These are phyloP conservation scores for Parnassius orleans DNA, from an alignment of 2,888 invertebrate species.

Conservation along the genomic window DNA sequence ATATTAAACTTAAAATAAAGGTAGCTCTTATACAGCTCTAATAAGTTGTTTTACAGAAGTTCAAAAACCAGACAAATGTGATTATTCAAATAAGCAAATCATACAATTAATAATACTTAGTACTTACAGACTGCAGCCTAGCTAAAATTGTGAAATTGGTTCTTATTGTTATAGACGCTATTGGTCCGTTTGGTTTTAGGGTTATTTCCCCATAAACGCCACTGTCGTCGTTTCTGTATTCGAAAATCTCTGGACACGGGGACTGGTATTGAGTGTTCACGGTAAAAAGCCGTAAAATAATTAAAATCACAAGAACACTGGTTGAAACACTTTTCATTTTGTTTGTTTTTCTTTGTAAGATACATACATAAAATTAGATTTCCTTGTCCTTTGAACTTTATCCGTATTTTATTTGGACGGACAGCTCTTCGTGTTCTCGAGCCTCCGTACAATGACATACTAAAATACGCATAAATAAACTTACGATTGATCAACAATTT, in stretches of 20 bases:
- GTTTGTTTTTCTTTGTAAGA: slow-evolving; percentile 13
- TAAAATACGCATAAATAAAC: slow-evolving; percentile 33
- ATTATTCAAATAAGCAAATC: too few species aligned
- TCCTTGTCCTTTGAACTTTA: too few species aligned
- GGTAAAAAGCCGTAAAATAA: slow-evolving; percentile 39
- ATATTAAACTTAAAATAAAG: too few species aligned
- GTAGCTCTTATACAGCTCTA: too few species aligned
- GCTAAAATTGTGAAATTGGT: slow-evolving; percentile 57
- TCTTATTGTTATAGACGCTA: slow-evolving; percentile 43
- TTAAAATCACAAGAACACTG: slow-evolving; percentile 41
- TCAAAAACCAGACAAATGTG: too few species aligned
- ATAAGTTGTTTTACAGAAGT: too few species aligned
- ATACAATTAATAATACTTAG: too few species aligned
- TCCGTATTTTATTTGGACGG: slow-evolving; percentile 10
- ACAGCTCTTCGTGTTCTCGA: slow-evolving; percentile 40
- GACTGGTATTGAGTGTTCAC: slow-evolving; percentile 49
- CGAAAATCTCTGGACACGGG: slow-evolving; percentile 60
- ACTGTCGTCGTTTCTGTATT: slow-evolving; percentile 49
- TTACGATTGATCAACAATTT: slow-evolving; percentile 27
- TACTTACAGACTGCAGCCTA: slow-evolving; percentile 51
- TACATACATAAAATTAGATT: too few species aligned
- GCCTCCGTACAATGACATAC: slow-evolving; percentile 37
- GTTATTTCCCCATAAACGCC: slow-evolving; percentile 51
- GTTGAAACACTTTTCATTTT: slow-evolving; percentile 37
- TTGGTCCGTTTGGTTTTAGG: slow-evolving; percentile 43